Evolutionary conservation across 2,113 vertebrate species (phyloP).

Genomic region (Eulemur rufifrons): DNA sequence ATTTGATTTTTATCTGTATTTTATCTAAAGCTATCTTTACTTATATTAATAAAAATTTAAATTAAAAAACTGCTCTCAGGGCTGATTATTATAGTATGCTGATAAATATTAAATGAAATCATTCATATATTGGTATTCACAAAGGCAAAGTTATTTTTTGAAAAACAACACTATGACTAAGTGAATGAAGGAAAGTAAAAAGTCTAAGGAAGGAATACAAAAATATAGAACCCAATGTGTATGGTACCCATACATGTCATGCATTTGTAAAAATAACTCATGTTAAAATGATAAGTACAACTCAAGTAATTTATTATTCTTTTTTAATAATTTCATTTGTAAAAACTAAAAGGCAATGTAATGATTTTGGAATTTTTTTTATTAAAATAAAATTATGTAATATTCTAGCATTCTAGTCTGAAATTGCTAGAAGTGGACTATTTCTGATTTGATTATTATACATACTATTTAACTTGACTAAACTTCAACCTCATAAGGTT

Average conservation of each 20-base stretch:
- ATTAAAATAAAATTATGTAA: background rate
- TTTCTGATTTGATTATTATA: background rate
- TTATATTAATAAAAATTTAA: background rate
- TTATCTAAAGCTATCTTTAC: background rate
- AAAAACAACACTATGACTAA: background rate
- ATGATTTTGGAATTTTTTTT: background rate
- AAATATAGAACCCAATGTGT: background rate
- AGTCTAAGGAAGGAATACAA: background rate
- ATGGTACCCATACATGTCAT: background rate
- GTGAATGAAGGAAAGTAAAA: background rate
- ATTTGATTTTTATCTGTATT: background rate
- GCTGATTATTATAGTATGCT: background rate
- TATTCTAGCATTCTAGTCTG: background rate
- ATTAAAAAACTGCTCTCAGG: background rate
- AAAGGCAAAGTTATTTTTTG: background rate
- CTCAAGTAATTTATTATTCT: background rate
- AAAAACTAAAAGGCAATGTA: background rate
- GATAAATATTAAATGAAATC: background rate
- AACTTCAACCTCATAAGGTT: background rate
- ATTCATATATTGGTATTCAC: background rate
- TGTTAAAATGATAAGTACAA: background rate
- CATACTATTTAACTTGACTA: background rate
- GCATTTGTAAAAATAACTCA: background rate
- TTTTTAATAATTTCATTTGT: background rate
- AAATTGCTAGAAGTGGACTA: background rate